phyloP scores from a whole-genome alignment of 2,113 vertebrate species.

The Pseudorasbora parva region DNA sequence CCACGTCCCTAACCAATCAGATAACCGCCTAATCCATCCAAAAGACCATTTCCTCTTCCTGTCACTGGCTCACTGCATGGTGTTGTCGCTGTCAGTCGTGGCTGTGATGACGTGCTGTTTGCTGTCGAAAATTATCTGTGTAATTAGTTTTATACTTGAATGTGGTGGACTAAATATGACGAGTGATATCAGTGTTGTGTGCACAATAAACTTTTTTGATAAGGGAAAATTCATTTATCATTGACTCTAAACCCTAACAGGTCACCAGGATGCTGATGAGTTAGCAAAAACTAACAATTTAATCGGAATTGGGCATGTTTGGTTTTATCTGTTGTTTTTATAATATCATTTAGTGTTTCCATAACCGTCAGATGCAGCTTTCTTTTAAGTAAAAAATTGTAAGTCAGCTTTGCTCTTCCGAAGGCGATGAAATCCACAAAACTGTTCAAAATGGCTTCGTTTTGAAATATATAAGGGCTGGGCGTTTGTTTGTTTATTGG shows the following conservation, averaged over 20 bases:
- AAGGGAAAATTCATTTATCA: background rate
- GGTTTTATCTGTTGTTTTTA: background rate
- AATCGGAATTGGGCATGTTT: constrained; percentile 11
- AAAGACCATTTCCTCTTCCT: constrained; percentile 55
- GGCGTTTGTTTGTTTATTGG: background rate
- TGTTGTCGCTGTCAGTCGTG: constrained; percentile 49
- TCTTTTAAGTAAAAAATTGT: background rate
- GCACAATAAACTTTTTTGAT: background rate
- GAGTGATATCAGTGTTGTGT: background rate
- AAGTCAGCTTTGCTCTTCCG: background rate
- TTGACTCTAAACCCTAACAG: background rate
- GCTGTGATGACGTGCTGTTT: constrained; percentile 14
- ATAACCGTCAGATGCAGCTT: background rate
- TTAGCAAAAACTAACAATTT: constrained; percentile 7
- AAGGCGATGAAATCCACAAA: background rate
- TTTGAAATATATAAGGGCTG: background rate
- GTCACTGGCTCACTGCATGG: constrained; percentile 56
- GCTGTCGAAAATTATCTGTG: background rate
- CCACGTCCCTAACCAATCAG: constrained; percentile 40
- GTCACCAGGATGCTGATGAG: background rate
- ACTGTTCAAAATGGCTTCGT: background rate
- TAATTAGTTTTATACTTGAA: background rate
- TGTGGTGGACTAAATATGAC: background rate
- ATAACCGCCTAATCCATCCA: constrained; percentile 38
- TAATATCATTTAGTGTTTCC: background rate